Evolutionary conservation across 2,113 vertebrate genomes (phyloP), one percentile per base, ranked within the genome.

Genomic region (Sporophila hypoxantha): DNA sequence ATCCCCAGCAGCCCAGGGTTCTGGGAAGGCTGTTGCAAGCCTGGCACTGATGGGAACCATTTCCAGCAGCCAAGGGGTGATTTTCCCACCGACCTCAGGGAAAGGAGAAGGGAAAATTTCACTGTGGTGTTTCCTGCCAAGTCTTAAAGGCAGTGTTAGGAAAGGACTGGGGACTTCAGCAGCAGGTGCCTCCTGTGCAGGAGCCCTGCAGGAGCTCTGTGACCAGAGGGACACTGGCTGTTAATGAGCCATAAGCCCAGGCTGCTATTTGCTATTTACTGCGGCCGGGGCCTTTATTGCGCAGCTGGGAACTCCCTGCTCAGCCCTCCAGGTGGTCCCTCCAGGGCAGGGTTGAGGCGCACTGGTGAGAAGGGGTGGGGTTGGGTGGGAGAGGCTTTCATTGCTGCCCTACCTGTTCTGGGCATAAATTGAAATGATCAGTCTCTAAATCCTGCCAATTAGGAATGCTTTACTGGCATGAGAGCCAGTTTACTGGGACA

Each of bases 241-340:
- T 76, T 17, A 82, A 70, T 2, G 64, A 93, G 77, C 92, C 70
- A 11, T 12, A 30, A 70, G 85, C 91, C 41, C 32, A 80, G 36
- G 14, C 77, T 29, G 78, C 85, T 91, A 59, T 78, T 88, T 90
- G 78, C 85, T 91, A 76, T 87, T 91, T 87, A 91, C 82, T 26
- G 76, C 76, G 50, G 76, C 76, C 64, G 61, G 65, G 60, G 66
- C 87, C 64, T 82, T 76, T 19, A 62, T 64, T 86, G 83, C 16
- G 1, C 71, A 32, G 39, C 29, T 85, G 85, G 92, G 68, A 89
- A 93, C 89, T 93, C 94, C 94, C 95, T 92, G 62, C 91, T 93
- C 93, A 93, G 88, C 90, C 95, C 94, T 94, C 87, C 95, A 93
- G 91, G 93, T 95, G 95, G 95, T 90, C 94, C 93, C 95, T 94